Evolutionary conservation across 1,140 invertebrate genomes (phyloP).

Genomic region (Formica selysi): DNA sequence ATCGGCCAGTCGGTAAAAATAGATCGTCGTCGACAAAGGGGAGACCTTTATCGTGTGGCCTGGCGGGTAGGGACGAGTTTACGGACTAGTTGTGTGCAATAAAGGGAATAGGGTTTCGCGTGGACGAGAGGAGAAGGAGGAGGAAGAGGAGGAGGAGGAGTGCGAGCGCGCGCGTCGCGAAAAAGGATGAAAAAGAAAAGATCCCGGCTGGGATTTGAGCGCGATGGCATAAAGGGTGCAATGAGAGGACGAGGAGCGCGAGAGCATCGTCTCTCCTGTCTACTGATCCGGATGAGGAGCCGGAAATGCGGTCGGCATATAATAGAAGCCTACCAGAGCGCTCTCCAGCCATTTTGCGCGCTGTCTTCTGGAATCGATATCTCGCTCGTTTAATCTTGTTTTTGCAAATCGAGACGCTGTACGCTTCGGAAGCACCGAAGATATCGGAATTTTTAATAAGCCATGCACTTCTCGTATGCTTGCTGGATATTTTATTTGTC

Average conservation of each 20-base stretch:
- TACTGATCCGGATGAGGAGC: constrained; percentile 59
- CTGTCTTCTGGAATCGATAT: constrained; percentile 47
- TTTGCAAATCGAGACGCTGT: constrained; percentile 24
- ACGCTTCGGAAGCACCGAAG: neutral
- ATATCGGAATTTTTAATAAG: constrained; percentile 16
- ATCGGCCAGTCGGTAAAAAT: constrained; percentile 72
- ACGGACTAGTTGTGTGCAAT: constrained; percentile 74
- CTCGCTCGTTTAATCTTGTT: constrained; percentile 34
- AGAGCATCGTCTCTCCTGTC: constrained; percentile 38
- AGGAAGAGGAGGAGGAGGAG: constrained; percentile 31
- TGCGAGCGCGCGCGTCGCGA: constrained; percentile 51
- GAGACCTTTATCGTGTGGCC: constrained; percentile 72
- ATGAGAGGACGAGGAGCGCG: constrained; percentile 52
- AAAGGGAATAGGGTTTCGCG: constrained; percentile 70
- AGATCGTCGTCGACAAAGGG: constrained; percentile 73
- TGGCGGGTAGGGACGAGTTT: constrained; percentile 71
- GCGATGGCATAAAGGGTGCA: constrained; percentile 56
- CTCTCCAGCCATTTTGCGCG: constrained; percentile 36
- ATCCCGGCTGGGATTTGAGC: constrained; percentile 53
- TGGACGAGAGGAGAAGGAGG: constrained; percentile 8
- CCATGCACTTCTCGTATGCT: neutral
- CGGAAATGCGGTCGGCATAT: constrained; percentile 52
- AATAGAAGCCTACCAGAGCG: constrained; percentile 32
- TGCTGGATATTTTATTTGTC: too few species aligned
- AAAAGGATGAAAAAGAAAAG: constrained; percentile 57